These are phyloP conservation scores for Poecilia gillii DNA, from an alignment of 2,797 vertebrate genomes.

Conservation along the genomic window DNA sequence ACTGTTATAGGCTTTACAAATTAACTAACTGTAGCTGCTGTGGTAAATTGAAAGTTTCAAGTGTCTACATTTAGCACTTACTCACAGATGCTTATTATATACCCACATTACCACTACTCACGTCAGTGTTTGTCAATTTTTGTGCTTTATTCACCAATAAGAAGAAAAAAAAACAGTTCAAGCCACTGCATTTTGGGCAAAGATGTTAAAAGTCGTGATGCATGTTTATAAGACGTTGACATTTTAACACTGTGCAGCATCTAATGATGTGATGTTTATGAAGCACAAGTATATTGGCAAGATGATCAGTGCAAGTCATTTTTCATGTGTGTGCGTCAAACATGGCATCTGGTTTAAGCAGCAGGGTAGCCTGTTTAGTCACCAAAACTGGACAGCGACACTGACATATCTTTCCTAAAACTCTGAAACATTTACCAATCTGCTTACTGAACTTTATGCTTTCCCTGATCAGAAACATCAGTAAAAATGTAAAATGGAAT, in stretches of 20 bases:
- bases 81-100: constrained; percentile 40
- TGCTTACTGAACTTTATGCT: constrained; percentile 34
- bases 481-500: constrained; percentile 42
- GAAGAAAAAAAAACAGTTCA: not conserved
- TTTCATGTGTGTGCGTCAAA: constrained; percentile 40
- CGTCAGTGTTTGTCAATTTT: constrained; percentile 30
- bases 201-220: constrained; percentile 56
- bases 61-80: constrained; percentile 42
- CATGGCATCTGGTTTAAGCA: constrained; percentile 56
- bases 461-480: constrained; percentile 27
- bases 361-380: constrained; percentile 53
- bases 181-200: constrained; percentile 41
- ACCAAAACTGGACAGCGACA: constrained; percentile 48
- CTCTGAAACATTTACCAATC: constrained; percentile 31
- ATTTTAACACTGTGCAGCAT: constrained; percentile 43
- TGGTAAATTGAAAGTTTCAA: constrained; percentile 40
- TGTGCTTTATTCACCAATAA: constrained; percentile 51
- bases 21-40: constrained; percentile 48
- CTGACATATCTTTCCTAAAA: constrained; percentile 41
- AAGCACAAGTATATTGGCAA: constrained; percentile 28
- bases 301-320: constrained; percentile 34
- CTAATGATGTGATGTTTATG: constrained; percentile 43
- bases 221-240: constrained; percentile 59
- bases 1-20: constrained; percentile 44
- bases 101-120: constrained; percentile 36